A percentile compares a stretch with the other conserved stretches of the same genome.
These are phyloP conservation scores for Sipha maydis DNA, from an alignment of 2,888 invertebrate genomes.

Conservation along the genomic window DNA sequence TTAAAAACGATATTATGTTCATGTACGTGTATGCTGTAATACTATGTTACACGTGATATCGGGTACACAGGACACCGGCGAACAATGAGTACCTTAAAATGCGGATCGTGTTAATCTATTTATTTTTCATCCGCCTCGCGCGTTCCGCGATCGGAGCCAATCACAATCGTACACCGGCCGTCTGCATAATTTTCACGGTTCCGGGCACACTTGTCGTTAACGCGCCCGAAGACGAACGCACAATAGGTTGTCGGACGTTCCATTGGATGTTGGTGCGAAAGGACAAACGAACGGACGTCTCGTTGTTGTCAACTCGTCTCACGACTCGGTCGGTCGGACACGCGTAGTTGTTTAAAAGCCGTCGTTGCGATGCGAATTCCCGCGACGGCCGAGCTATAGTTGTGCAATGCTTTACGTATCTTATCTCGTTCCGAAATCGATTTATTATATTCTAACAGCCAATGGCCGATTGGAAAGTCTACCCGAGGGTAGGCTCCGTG, in stretches of 20 bases:
- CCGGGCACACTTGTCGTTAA: too few relatives aligned
- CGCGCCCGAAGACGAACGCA: background rate
- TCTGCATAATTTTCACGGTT: background rate
- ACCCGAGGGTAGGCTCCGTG: background rate
- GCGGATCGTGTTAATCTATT: too few relatives aligned
- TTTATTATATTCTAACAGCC: too few relatives aligned
- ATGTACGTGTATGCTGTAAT: too few relatives aligned
- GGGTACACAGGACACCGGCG: too few relatives aligned
- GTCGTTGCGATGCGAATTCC: slow-evolving; percentile 41
- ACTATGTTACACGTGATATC: too few relatives aligned
- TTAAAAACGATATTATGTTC: too few relatives aligned
- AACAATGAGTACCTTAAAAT: too few relatives aligned
- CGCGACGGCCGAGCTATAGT: background rate
- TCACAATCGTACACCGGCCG: background rate
- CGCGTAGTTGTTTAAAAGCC: slow-evolving; percentile 4
- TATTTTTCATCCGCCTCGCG: background rate
- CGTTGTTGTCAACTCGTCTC: slow-evolving; percentile 30
- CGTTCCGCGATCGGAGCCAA: background rate
- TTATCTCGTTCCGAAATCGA: too few relatives aligned
- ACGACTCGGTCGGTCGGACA: slow-evolving; percentile 6
- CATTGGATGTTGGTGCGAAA: slow-evolving; percentile 31
- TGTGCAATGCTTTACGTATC: background rate
- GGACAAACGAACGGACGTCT: slow-evolving; percentile 53
- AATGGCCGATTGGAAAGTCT: too few relatives aligned
- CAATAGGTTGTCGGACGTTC: slow-evolving; percentile 37